Evolutionary conservation across 2,888 invertebrate species (phyloP).

Genomic region (Alviniconcha strummeri): DNA sequence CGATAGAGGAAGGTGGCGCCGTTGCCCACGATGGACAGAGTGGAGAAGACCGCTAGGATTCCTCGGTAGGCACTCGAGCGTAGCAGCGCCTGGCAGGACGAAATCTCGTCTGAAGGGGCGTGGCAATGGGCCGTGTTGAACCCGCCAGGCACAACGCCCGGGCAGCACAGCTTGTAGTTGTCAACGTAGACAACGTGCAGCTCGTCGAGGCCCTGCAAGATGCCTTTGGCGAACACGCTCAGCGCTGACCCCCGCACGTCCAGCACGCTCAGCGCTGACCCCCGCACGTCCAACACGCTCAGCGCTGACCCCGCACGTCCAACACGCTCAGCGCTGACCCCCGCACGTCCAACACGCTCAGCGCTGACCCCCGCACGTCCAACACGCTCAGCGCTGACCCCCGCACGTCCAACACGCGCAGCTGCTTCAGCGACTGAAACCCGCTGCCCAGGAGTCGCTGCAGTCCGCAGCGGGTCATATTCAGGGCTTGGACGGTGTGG

Average conservation of each 20-base stretch:
- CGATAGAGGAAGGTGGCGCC: neutral
- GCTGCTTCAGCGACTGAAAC: neutral
- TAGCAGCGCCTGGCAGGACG: too few species aligned
- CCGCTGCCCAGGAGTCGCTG: neutral
- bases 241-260: too few species aligned
- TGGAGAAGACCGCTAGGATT: too few species aligned
- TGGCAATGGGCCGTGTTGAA: neutral
- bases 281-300: too few species aligned
- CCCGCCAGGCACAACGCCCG: neutral
- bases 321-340: too few species aligned
- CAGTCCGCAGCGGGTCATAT: neutral
- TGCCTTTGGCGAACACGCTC: neutral
- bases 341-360: too few species aligned
- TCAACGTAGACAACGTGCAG: neutral
- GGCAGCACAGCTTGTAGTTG: conserved; percentile 28
- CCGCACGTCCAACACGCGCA: neutral
- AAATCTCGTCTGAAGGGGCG: neutral
- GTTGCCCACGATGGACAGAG: too few species aligned
- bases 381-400: too few species aligned
- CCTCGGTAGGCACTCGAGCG: too few species aligned
- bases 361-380: too few species aligned
- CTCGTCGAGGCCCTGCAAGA: neutral
- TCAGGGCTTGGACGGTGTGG: conserved; percentile 54
- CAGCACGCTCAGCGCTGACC: too few species aligned
- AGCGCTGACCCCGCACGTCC: conserved; percentile 10